phyloP scores from a whole-genome alignment of 2,113 vertebrate genomes.

The Emydocephalus ijimae region DNA sequence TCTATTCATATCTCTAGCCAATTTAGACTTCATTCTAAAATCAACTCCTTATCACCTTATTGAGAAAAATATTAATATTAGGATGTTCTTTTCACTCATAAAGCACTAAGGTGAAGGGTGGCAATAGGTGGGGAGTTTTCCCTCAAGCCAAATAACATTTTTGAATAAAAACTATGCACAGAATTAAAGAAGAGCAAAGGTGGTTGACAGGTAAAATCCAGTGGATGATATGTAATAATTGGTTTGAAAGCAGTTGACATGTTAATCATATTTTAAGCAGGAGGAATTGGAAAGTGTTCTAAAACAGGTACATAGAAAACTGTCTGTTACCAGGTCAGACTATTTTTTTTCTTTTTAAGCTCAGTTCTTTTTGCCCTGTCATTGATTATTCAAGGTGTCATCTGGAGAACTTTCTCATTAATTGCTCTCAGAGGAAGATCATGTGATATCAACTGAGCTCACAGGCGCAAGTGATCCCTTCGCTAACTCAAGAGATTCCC shows the following conservation, averaged over 20 bases:
- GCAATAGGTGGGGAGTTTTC: constrained; percentile 49
- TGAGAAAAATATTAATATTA: constrained; percentile 38
- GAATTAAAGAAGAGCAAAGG: constrained; percentile 70
- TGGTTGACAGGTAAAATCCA: constrained; percentile 69
- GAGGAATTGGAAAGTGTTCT: constrained; percentile 39
- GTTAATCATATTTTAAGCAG: constrained; percentile 64
- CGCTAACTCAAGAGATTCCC: neutral
- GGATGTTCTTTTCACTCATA: constrained; percentile 38
- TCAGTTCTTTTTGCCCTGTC: neutral
- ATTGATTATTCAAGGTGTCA: neutral
- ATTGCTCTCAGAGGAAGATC: neutral
- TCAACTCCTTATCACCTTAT: constrained; percentile 2
- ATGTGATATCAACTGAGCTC: neutral
- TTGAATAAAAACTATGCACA: constrained; percentile 72
- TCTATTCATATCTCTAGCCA: neutral
- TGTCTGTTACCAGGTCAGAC: neutral
- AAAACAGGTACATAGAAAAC: neutral
- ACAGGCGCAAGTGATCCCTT: neutral
- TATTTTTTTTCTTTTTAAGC: neutral
- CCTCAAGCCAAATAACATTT: constrained; percentile 64
- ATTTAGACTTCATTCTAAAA: constrained; percentile 22
- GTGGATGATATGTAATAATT: constrained; percentile 72
- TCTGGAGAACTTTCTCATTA: neutral
- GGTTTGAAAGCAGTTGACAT: constrained; percentile 67
- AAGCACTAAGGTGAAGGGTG: constrained; percentile 53